Percentiles rank a stretch among this genome's conserved stretches.
Conservation (phyloP, 2,888 invertebrate genomes). For the Diogma glabrata region DNA sequence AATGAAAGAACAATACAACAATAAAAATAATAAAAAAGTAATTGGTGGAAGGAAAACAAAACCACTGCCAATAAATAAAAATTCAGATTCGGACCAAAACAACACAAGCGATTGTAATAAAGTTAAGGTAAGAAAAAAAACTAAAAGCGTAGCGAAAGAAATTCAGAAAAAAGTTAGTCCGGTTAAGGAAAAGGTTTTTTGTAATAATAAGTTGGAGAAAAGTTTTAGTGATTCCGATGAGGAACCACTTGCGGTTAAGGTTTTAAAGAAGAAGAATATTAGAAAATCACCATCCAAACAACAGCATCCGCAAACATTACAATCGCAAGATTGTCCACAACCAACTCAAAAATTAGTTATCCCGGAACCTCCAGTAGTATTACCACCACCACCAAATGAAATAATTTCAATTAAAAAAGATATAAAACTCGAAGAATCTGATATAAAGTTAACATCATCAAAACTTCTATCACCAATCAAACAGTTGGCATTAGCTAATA, state of each 20-base stretch:
- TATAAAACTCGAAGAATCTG: not conserved
- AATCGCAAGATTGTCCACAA: too few relatives aligned
- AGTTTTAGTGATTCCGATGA: constrained; percentile 53
- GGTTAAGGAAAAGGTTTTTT: too few relatives aligned
- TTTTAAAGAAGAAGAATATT: not conserved
- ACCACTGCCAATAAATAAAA: constrained; percentile 25
- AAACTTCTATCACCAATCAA: not conserved
- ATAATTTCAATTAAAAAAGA: not conserved
- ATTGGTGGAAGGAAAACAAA: not conserved
- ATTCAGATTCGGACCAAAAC: constrained; percentile 30
- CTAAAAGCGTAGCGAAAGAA: not conserved
- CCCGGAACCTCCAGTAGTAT: not conserved
- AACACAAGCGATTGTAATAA: constrained; percentile 29
- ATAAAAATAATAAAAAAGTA: constrained; percentile 13
- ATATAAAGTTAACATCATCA: not conserved
- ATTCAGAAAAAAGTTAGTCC: constrained; percentile 10
- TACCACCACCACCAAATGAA: too few relatives aligned
- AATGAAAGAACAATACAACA: constrained; percentile 32
- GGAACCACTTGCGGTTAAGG: constrained; percentile 46
- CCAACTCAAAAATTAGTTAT: too few relatives aligned
- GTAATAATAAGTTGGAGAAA: constrained; percentile 30
- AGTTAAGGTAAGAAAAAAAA: constrained; percentile 22
- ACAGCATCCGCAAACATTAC: not conserved
- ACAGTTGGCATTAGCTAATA: not conserved
- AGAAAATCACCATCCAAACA: constrained; percentile 1